Evolutionary conservation across 2,888 invertebrate genomes (phyloP).

Genomic region (Pseudococcus jackbeardsleyi): DNA sequence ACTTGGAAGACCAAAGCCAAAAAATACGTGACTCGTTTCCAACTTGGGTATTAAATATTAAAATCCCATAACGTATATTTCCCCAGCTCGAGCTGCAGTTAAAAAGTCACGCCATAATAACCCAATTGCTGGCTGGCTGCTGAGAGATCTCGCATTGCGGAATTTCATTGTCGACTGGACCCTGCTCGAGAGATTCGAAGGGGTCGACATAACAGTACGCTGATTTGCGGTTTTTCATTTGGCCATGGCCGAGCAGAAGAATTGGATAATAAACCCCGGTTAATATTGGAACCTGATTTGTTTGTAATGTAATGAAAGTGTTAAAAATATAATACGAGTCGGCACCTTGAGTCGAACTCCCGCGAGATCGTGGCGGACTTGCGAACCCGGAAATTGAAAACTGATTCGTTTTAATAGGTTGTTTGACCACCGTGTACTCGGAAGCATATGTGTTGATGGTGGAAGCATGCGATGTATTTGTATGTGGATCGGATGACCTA

Average conservation of each 20-base stretch:
- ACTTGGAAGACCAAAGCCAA: neutral
- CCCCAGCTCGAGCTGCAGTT: neutral
- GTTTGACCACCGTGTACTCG: neutral
- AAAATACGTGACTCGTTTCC: constrained; percentile 61
- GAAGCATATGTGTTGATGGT: neutral
- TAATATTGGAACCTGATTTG: neutral
- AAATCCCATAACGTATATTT: constrained; percentile 51
- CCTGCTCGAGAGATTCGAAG: neutral
- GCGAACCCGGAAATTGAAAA: constrained; percentile 41
- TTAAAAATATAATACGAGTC: neutral
- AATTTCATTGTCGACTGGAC: neutral
- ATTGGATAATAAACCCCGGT: neutral
- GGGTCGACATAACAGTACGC: constrained; percentile 33
- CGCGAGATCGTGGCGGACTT: neutral
- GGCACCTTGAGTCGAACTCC: neutral
- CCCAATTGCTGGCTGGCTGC: neutral
- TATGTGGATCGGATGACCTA: constrained; percentile 25
- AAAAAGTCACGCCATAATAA: constrained; percentile 15
- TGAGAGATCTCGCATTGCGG: too few species aligned
- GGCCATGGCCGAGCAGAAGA: neutral
- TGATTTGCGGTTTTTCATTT: constrained; percentile 9
- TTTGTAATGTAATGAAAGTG: neutral
- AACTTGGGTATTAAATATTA: constrained; percentile 52
- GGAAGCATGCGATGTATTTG: neutral
- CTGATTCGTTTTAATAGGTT: constrained; percentile 29